phyloP scores from a whole-genome alignment of 2,113 vertebrate genomes.

The Cyanocitta stelleri region DNA sequence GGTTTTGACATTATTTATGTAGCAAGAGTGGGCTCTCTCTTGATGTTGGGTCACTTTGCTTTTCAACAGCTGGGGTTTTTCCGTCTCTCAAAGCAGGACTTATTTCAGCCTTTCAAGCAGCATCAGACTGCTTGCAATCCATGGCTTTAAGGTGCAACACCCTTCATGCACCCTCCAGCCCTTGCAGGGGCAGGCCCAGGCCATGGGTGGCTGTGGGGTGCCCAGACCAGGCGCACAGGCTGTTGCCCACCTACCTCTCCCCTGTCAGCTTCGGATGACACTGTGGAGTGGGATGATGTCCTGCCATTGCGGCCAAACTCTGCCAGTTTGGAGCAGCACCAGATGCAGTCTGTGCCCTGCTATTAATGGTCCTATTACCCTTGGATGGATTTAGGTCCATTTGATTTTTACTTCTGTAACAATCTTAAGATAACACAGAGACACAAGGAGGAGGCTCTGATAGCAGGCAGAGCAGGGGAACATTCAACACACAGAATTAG shows the following conservation, averaged over 20 bases:
- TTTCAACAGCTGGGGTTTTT: neutral
- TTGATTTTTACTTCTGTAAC: neutral
- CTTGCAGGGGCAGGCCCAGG: neutral
- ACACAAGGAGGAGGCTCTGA: neutral
- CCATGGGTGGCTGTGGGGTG: rapidly evolving
- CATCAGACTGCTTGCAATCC: neutral
- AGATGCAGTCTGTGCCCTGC: neutral
- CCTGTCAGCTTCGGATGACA: neutral
- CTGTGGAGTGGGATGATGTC: rapidly evolving
- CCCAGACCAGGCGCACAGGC: rapidly evolving
- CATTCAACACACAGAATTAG: rapidly evolving
- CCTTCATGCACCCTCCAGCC: rapidly evolving
- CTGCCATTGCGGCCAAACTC: neutral
- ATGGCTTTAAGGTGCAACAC: rapidly evolving
- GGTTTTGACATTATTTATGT: constrained; percentile 3
- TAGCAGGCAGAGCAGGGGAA: neutral
- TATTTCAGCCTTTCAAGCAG: neutral
- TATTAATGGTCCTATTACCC: neutral
- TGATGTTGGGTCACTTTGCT: neutral
- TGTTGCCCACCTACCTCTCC: neutral
- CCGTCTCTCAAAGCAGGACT: neutral
- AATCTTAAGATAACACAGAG: neutral
- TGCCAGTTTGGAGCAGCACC: neutral
- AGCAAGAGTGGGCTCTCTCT: neutral
- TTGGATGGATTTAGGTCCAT: neutral